Evolutionary conservation across 2,888 invertebrate genomes (phyloP), one percentile per base, ranked within the genome.

Genomic region (Pollenia amentaria): DNA sequence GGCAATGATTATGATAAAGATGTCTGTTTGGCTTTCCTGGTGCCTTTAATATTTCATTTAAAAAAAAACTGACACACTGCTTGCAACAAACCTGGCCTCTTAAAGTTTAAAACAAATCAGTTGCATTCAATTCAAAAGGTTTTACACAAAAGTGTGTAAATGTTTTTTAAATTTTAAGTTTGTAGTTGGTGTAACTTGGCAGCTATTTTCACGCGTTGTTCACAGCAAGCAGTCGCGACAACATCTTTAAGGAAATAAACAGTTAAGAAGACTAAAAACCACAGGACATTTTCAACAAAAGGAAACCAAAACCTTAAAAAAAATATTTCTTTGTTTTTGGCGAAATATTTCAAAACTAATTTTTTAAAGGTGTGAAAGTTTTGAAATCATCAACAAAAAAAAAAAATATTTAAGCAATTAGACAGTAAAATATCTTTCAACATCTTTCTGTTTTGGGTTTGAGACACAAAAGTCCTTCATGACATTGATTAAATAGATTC

Each of bases 131-230:
- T 10, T 18, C 65, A 29, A 80, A 55, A 44, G 29, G 29, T 29
- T 51, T 80, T 84, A 73, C 44, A 80, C 16, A 40, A 64, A 65
- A 64, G n/a, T 72, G 80, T 69, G 46, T 60, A 76, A 84, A 81
- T 44, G 42, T 78, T 64, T 51, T 18, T 77, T 42, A 1, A 46
- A 64, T 42, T 69, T 48, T 3, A 57, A 8, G 9, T 62, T 29
- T 8, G 46, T 42, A 69, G 53, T 46, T 38, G 38, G 89, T 89
- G 88, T 87, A 88, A 87, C 86, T 75, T 84, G 84, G 89, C 82
- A 82, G 89, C 88, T 87, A 88, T 89, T 89, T 89, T 89, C 89
- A 88, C 89, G 88, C 89, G 88, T 78, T 55, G 85, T 60, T 82
- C 89, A 87, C 89, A 89, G 89, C 89, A 84, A 88, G 89, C 53